Conservation (phyloP, 1,140 invertebrate species). For the Tenebrio molitor region DNA sequence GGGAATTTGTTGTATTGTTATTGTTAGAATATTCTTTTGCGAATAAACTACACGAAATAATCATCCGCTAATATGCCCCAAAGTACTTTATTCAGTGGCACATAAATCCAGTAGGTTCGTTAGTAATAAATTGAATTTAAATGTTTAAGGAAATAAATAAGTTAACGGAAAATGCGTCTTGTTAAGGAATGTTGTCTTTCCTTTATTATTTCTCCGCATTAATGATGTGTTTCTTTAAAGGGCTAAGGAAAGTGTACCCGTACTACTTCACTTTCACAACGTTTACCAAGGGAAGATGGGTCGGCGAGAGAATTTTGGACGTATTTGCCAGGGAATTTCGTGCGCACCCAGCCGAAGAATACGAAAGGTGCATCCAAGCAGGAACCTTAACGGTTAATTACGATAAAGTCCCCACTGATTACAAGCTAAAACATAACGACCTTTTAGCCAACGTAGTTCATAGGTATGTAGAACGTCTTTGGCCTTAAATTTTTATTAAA, state of each 20-base stretch:
- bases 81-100: no score
- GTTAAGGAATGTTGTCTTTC: no score
- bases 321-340: conserved; percentile 95
- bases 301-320: conserved; percentile 93
- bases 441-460: conserved; percentile 95
- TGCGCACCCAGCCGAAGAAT: conserved; percentile 92
- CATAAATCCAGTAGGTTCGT: no score
- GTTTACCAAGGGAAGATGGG: conserved; percentile 98
- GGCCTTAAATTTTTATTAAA: neutral
- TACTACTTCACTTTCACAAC: conserved; percentile 98
- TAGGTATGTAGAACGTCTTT: conserved; percentile 75
- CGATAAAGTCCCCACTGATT: conserved; percentile 91
- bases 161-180: no score
- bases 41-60: no score
- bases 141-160: no score
- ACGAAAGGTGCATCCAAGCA: conserved; percentile 89
- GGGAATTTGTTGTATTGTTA: no score
- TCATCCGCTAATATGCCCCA: no score
- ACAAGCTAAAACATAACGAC: conserved; percentile 94
- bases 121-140: no score
- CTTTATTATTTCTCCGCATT: conserved; percentile 39
- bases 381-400: conserved; percentile 97
- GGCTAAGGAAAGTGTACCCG: conserved; percentile 97
- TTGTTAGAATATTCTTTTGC: no score
- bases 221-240: conserved; percentile 70